Conservation (phyloP, 2,113 vertebrate species). For the Phylloscopus trochiloides region DNA sequence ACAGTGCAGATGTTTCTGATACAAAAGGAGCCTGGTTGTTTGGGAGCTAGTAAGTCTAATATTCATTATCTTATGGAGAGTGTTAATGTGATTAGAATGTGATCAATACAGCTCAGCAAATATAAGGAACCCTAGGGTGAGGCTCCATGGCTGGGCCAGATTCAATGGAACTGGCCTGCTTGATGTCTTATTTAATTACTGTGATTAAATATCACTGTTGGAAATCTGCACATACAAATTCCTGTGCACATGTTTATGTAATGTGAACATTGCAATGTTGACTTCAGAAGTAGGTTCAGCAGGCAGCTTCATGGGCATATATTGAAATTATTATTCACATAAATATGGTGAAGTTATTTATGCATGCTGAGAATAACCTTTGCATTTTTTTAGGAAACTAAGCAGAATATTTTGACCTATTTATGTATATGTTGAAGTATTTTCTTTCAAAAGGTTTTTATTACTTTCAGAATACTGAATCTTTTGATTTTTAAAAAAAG, state of each 20-base stretch:
- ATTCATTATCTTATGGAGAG: neutral
- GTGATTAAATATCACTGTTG: neutral
- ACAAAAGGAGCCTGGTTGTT: neutral
- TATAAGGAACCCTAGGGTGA: neutral
- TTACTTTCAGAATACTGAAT: neutral
- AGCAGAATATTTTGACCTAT: neutral
- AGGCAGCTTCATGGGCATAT: neutral
- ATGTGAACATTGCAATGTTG: neutral
- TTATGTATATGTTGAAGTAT: neutral
- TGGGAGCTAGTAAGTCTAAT: neutral
- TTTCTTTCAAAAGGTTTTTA: neutral
- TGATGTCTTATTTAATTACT: neutral
- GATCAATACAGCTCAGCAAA: neutral
- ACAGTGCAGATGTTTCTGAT: neutral
- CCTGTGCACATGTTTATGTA: neutral
- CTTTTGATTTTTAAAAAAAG: neutral
- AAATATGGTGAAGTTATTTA: neutral
- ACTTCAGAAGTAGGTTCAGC: neutral
- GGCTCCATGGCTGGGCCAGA: neutral
- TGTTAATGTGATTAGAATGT: neutral
- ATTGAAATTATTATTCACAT: neutral
- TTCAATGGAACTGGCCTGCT: neutral
- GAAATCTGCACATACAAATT: neutral
- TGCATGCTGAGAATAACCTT: neutral
- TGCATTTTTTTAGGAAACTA: neutral